Conservation (phyloP, 2,888 invertebrate genomes). For the Leptinotarsa haldemani region DNA sequence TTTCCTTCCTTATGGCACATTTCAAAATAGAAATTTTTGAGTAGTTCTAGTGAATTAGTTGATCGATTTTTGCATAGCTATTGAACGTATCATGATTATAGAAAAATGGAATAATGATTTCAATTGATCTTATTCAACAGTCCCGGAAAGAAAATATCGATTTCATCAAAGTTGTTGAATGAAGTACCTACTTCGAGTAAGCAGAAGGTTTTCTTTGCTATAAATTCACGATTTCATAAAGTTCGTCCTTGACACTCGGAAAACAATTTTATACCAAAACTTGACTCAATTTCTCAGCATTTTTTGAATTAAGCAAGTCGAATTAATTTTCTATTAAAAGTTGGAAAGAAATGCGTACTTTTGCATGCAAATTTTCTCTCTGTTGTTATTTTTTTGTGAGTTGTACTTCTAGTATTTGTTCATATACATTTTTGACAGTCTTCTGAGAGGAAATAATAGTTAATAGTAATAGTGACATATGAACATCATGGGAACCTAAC, state of each 20-base stretch:
- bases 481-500: too few relatives aligned
- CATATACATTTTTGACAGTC: too few relatives aligned
- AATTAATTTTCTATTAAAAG: conserved; percentile 7
- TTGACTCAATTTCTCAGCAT: conserved; percentile 8
- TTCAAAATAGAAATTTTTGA: too few relatives aligned
- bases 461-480: too few relatives aligned
- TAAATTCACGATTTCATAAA: conserved; percentile 23
- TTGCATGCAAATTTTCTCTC: background rate
- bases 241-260: conserved; percentile 20
- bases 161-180: background rate
- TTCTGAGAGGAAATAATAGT: too few relatives aligned
- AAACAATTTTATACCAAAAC: conserved; percentile 24
- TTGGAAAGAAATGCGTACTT: conserved; percentile 2
- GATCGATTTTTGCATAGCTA: too few relatives aligned
- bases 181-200: background rate
- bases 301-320: conserved; percentile 9
- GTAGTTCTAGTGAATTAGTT: too few relatives aligned
- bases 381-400: background rate
- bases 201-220: conserved; percentile 14
- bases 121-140: background rate
- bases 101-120: too few relatives aligned
- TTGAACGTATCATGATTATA: too few relatives aligned
- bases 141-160: background rate
- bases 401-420: background rate
- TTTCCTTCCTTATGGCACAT: too few relatives aligned